phyloP scores from a whole-genome alignment of 1,140 invertebrate species.

The Tribolium castaneum region DNA sequence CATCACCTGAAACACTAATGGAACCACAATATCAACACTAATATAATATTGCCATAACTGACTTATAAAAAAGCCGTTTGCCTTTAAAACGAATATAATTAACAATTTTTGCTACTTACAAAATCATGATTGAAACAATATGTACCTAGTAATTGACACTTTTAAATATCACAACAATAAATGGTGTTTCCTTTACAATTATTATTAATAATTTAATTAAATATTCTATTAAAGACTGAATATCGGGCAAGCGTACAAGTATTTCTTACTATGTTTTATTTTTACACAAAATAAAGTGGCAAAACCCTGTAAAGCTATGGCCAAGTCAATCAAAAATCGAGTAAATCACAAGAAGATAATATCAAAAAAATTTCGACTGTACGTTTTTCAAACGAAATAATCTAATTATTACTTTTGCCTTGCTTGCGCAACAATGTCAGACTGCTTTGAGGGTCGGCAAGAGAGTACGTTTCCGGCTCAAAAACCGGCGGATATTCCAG shows the following conservation, averaged over 20 bases:
- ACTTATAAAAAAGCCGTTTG: too few relatives aligned
- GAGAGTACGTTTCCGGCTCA: conserved; percentile 82
- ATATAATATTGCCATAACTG: too few relatives aligned
- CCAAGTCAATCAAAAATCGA: background rate
- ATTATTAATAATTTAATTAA: background rate
- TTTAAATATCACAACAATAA: conserved; percentile 24
- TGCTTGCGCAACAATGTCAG: conserved; percentile 63
- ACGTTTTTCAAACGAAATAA: background rate
- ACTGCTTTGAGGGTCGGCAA: conserved; percentile 69
- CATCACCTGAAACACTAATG: too few relatives aligned
- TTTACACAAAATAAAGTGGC: background rate
- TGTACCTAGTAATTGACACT: conserved; percentile 15
- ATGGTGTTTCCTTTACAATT: conserved; percentile 2
- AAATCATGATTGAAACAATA: background rate
- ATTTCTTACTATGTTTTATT: background rate
- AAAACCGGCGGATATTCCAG: conserved; percentile 86
- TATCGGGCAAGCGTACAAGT: background rate
- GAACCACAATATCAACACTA: too few relatives aligned
- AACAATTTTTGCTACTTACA: too few relatives aligned
- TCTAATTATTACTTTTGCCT: conserved; percentile 49
- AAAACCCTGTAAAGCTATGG: background rate
- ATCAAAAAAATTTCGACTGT: background rate
- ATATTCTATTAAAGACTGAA: background rate
- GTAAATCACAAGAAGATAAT: background rate
- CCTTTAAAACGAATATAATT: too few relatives aligned